phyloP scores from a whole-genome alignment of 2,888 invertebrate species.

The Cyaniris semiargus region DNA sequence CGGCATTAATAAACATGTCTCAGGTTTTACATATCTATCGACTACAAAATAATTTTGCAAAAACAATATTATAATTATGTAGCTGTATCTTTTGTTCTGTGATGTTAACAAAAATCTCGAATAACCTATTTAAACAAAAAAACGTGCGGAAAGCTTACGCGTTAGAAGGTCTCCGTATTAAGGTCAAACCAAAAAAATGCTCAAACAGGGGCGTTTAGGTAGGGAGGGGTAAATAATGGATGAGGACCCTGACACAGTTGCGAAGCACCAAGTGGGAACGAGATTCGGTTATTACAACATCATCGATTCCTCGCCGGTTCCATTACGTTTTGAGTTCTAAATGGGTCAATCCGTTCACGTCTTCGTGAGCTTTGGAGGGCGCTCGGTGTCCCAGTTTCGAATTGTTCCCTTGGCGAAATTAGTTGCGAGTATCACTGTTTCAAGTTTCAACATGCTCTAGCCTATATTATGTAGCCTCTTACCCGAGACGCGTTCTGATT shows the following conservation, averaged over 20 bases:
- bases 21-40: neutral
- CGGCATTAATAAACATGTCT: neutral
- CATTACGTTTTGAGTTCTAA: slow-evolving; percentile 67
- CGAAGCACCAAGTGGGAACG: slow-evolving; percentile 70
- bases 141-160: neutral
- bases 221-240: slow-evolving; percentile 65
- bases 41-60: no score
- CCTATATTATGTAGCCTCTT: slow-evolving; percentile 15
- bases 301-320: slow-evolving; percentile 72
- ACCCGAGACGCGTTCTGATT: slow-evolving; percentile 5
- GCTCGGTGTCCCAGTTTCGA: slow-evolving; percentile 69
- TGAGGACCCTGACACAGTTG: slow-evolving; percentile 79
- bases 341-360: slow-evolving; percentile 71
- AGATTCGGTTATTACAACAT: slow-evolving; percentile 69
- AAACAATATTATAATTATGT: no score
- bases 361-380: slow-evolving; percentile 59
- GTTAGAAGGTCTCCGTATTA: slow-evolving; percentile 38
- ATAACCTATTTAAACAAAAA: neutral
- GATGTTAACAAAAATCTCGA: neutral
- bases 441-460: slow-evolving; percentile 28
- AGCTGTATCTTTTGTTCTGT: neutral
- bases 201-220: slow-evolving; percentile 54
- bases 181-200: slow-evolving; percentile 47
- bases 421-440: slow-evolving; percentile 45
- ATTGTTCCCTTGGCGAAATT: slow-evolving; percentile 68